Evolutionary conservation across 2,888 invertebrate genomes (phyloP), one percentile per base, ranked within the genome.

Genomic region (Hemicrepidius hirtus): DNA sequence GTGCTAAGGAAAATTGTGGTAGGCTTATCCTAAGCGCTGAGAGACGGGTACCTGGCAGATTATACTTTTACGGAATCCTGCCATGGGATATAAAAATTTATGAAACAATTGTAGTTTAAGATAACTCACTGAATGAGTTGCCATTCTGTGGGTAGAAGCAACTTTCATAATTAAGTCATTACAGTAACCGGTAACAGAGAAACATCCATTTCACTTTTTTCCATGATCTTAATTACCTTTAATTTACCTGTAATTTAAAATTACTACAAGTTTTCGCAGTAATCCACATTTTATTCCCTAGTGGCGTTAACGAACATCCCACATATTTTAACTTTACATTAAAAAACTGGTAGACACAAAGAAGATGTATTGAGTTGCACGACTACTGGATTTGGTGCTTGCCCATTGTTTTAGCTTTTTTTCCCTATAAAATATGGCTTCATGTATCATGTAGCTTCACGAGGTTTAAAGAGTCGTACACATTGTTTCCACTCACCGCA

Each of bases 381-480:
- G 41, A 28, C 60, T 60, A 60, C 60, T 60, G 60, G 44, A 60
- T 40, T 60, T 59, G 20, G 35, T 55, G 32, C 32, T 40, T 44
- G 41, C 20, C 44, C 24, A 44, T 44, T 59, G 35, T 37, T 44
- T 60, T 40, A 13, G 18, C 13, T 35, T 16, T 20, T 60, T 60
- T 41, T 60, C n/a, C 20, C 9, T 37, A 44, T 37, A 60, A 60
- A 60, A 44, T 60, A 60, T 44, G 60, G 60, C 60, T 60, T 60
- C 60, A 44, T 44, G 60, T 60, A 60, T 60, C 60, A 13, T 60
- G 57, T 57, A 37, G 12, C 57, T 57, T 57, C 37, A 37, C 35
- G 37, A 57, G 57, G 37, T 55, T 55, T 55, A 55, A 55, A 28
- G 20, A 24, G 13, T 32, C 20, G 53, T 55, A 55, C 53, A 55